Base-by-base conservation (phyloP, 1,140 invertebrate species). In the Drosophila insularis region DNA sequence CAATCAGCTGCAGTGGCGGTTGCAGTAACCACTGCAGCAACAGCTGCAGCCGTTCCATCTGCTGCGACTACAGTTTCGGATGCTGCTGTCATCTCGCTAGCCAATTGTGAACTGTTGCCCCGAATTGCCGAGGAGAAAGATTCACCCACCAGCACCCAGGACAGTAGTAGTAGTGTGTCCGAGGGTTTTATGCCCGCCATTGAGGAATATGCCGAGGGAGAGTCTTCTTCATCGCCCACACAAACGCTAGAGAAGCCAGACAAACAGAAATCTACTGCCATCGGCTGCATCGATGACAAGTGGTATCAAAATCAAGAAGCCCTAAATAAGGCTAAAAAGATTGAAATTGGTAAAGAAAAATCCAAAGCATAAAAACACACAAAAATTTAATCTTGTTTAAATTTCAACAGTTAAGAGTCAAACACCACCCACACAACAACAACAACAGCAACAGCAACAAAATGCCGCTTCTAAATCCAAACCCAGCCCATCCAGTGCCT, bases 41-140 rank as follows among this genome's bases (percentile, higher is more conserved):
- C 39, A 14, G 6, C 63, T 6, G 46, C 55, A 2, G 35, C 32
- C n/a, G n/a, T 27, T 37, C 13, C 19, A 11, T 7, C 37, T 21
- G 39, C 67, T 35, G 13, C 55, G n/a, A 46, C 60, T 13, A 10
- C 63, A 4, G 39, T 5, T 63, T 13, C 55, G 21, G 54, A 60
- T 40, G 62, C 73, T 23, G 71, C 63, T 56, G 78, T 92, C 63
- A 91, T 65, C 4, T 68, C 68, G 27, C 81, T 93, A 62, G 92
- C 91, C 64, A 90, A 92, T 54, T 92, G 92, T 65, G 94, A 94
- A 84, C 82, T 93, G 4, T 84, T 96, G 50, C 95, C 95, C 3
- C 92, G 95, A 65, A 96, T 96, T 74, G 96, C 96, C 0, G 96
- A 97, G 87, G 96, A 97, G 90, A 97, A 97, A 89, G 96, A 97